Conservation (phyloP, 2,888 invertebrate genomes). For the Craniophora ligustri region DNA sequence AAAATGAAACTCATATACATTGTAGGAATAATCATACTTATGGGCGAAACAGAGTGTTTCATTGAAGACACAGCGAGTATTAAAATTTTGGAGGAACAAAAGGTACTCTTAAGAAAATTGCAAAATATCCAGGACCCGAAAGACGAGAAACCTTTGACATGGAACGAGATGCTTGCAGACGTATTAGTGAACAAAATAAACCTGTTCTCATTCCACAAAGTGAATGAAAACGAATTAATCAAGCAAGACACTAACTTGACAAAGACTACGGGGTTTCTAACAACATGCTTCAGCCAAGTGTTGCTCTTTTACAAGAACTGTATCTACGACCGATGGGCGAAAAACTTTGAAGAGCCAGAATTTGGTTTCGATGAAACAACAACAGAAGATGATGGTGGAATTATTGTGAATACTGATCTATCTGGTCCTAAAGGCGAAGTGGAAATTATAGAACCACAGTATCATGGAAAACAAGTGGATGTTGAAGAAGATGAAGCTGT, state of each 20-base stretch:
- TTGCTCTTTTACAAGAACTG: conserved; percentile 71
- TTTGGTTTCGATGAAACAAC: conserved; percentile 15
- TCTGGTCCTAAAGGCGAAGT: conserved; percentile 73
- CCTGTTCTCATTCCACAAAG: conserved; percentile 67
- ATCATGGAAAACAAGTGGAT: conserved; percentile 65
- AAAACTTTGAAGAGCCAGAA: conserved; percentile 34
- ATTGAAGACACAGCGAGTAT: conserved; percentile 56
- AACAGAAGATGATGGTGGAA: conserved; percentile 31
- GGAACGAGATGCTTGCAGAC: conserved; percentile 80
- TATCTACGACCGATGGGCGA: conserved; percentile 66
- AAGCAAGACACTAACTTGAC: conserved; percentile 36
- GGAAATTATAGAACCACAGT: conserved; percentile 74
- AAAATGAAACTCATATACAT: conserved; percentile 74
- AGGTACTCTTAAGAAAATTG: conserved; percentile 76
- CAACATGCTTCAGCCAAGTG: conserved; percentile 66
- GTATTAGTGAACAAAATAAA: conserved; percentile 76
- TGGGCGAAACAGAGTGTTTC: conserved; percentile 64
- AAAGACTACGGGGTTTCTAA: conserved; percentile 48
- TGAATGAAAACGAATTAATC: conserved; percentile 50
- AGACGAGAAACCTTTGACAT: conserved; percentile 68
- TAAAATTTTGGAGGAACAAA: conserved; percentile 66
- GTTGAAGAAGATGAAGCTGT: conserved; percentile 30
- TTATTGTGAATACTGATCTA: conserved; percentile 35
- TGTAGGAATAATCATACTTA: conserved; percentile 69
- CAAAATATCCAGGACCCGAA: conserved; percentile 68